Base-by-base conservation (phyloP, 1,140 invertebrate species). In the Orius insidiosus region DNA sequence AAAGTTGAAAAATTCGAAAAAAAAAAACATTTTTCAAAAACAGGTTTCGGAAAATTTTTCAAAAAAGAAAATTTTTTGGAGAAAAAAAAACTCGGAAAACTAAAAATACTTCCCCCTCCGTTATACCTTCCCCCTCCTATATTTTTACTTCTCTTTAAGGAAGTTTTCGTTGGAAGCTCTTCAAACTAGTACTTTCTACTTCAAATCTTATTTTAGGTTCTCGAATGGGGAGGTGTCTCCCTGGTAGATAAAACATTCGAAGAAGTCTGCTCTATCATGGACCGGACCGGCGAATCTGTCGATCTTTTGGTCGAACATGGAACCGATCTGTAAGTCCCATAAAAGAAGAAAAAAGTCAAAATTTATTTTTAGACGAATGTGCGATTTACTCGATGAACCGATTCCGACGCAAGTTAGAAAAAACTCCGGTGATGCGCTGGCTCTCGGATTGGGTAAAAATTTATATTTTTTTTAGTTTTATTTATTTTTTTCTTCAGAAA, bases 191-290 rank as follows among this genome's bases (percentile, higher is more conserved):
- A n/a, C n/a, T n/a, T n/a, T n/a, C n/a, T n/a, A n/a, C n/a, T 33
- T 33, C n/a, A n/a, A n/a, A n/a, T n/a, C 16, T 66, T 38, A 38
- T 31, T 19, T 14, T 51, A 77, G 73, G 72, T 85, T 49, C 62
- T 88, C 5, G 80, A 85, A 58, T 88, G 85, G 82, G 72, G 76
- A 47, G 83, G 85, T 1, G 76, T 89, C 37, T 79, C 82, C 0
- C 63, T 94, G 33, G 79, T 80, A 10, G 85, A 92, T 65, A 74
- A 81, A 33, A 90, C 81, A 47, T 93, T 90, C 59, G 88, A 95
- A 60, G 88, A 94, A 60, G 69, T 77, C 5, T 80, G 77, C 57
- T 71, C 74, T 38, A 85, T 93, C 53, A 80, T 93, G 68, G 85
- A 90, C 56, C 60, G 67, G 46, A 79, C 75, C 18, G 76, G 81